These are phyloP conservation scores for Drosophila demipolita DNA, from an alignment of 2,888 invertebrate species.

Conservation along the genomic window DNA sequence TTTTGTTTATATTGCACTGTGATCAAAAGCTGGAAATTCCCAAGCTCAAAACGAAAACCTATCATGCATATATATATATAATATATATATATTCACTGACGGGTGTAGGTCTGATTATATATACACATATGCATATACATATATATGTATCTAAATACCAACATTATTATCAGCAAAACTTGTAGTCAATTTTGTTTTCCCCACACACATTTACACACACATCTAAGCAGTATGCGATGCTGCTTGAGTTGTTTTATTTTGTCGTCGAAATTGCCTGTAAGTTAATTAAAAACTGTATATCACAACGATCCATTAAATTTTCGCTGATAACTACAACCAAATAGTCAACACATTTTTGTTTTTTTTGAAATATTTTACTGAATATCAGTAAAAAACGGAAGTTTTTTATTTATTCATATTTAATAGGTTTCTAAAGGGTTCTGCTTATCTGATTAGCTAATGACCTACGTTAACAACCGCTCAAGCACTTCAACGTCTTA, in stretches of 20 bases:
- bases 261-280: slow-evolving; percentile 6
- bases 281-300: slow-evolving; percentile 62
- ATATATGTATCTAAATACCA: slow-evolving; percentile 32
- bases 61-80: slow-evolving; percentile 42
- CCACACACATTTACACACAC: neutral
- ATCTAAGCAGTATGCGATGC: slow-evolving; percentile 28
- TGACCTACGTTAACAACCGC: slow-evolving; percentile 48
- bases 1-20: slow-evolving; percentile 41
- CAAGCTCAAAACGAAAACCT: slow-evolving; percentile 50
- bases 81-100: slow-evolving; percentile 37
- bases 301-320: slow-evolving; percentile 40
- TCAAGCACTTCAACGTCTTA: slow-evolving; percentile 7
- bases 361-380: neutral
- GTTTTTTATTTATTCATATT: neutral
- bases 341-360: neutral
- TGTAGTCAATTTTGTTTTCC: slow-evolving; percentile 8
- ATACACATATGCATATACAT: slow-evolving; percentile 3
- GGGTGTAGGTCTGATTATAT: slow-evolving; percentile 20
- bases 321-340: slow-evolving; percentile 36
- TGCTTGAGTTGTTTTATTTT: slow-evolving; percentile 31
- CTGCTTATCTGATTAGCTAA: slow-evolving; percentile 19
- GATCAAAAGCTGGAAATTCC: slow-evolving; percentile 75
- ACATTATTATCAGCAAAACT: slow-evolving; percentile 47
- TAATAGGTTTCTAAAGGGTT: slow-evolving; percentile 1
- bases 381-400: neutral